These are phyloP conservation scores for Ditylenchus weischeri DNA, from an alignment of 2,888 invertebrate species.

Conservation along the genomic window DNA sequence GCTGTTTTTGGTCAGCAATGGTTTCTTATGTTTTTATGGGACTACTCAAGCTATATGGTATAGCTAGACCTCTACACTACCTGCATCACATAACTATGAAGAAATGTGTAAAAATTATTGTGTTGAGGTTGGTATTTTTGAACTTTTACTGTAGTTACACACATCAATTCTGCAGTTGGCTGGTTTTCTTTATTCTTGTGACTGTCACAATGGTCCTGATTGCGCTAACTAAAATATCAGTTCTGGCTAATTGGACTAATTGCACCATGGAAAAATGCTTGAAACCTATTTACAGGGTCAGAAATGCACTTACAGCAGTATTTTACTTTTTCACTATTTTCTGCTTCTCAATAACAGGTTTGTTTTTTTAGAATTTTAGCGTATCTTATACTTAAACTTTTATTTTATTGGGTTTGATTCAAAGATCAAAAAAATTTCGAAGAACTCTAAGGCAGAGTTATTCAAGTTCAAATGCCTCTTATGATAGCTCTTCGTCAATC, in stretches of 20 bases:
- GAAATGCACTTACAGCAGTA: background rate
- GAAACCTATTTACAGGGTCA: background rate
- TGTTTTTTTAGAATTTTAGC: background rate
- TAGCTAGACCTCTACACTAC: slow-evolving; percentile 1
- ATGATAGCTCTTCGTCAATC: too few relatives aligned
- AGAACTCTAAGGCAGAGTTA: too few relatives aligned
- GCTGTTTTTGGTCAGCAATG: slow-evolving; percentile 20
- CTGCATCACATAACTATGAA: slow-evolving; percentile 4
- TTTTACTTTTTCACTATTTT: slow-evolving; percentile 5
- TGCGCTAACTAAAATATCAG: background rate
- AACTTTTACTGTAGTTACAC: too few relatives aligned
- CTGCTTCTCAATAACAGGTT: slow-evolving; percentile 6
- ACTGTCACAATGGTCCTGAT: background rate
- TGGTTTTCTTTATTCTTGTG: slow-evolving; percentile 7
- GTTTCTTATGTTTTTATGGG: slow-evolving; percentile 11
- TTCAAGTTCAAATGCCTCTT: too few relatives aligned
- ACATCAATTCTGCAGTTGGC: background rate
- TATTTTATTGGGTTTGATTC: background rate
- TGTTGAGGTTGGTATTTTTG: too few relatives aligned
- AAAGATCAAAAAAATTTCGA: background rate
- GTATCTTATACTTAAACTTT: background rate
- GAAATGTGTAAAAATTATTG: slow-evolving; percentile 3
- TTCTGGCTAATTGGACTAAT: background rate
- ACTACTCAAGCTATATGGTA: slow-evolving; percentile 8
- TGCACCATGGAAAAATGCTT: background rate